Base-by-base conservation (phyloP, 2,888 invertebrate species). In the Magallana nippona region DNA sequence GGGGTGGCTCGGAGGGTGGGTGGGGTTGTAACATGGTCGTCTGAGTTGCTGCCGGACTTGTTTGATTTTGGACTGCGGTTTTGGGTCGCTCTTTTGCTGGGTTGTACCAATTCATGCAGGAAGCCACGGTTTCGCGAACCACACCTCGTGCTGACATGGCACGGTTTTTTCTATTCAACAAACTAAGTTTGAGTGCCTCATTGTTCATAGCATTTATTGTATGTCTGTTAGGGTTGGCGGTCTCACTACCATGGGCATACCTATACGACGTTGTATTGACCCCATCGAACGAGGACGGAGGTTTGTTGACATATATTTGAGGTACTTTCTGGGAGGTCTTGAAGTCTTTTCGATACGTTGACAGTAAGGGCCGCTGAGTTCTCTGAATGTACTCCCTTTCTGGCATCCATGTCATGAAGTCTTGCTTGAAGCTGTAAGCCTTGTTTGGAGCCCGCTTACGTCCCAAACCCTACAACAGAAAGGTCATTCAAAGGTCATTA, bases 341-440 rank as follows among this genome's bases (percentile, higher is more conserved):
- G 88, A 90, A 93, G 87, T 92, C 92, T 77, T 89, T 71, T 86
- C 87, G 89, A 86, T 93, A 93, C 1, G 91, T 90, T 55, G 93
- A 93, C 1, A 87, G 84, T 71, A 91, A 77, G 55, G 93, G 92
- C n/a, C 90, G 82, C 56, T 22, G n/a, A 27, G 87, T 82, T 32
- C 87, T 85, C 57, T 90, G 88, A 11, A 89, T 84, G 82, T 88
- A 91, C 81, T 88, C 88, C 79, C 89, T 88, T n/a, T 90, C 89
- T 56, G 93, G 92, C 89, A 91, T 89, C 93, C 93, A 93, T 44
- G 92, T 86, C 44, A 93, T 90, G 71, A 93, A 91, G 82, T 92
- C 91, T 58, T 89, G 89, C 83, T 92, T 90, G 83, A 88, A 91
- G 19, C 84, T 84, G 77, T 90, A 91, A 2, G 91, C 90, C 17